Evolutionary conservation across 2,888 invertebrate species (phyloP).

Genomic region (Cerastis rubricosa): DNA sequence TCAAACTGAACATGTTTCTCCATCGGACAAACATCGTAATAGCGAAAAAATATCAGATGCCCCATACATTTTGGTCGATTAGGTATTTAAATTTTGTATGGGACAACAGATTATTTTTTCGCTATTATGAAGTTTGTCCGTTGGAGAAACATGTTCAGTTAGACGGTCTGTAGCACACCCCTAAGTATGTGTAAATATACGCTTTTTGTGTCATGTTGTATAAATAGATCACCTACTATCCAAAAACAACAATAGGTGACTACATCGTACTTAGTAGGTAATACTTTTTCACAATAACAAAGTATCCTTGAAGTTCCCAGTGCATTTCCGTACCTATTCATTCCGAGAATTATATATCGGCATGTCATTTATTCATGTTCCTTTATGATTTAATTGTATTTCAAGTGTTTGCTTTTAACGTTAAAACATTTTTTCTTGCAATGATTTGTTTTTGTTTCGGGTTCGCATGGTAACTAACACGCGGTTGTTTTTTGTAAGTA

Average conservation of each 20-base stretch:
- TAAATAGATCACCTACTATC: constrained; percentile 27
- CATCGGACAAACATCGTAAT: no score
- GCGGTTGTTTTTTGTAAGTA: not conserved
- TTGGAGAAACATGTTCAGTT: no score
- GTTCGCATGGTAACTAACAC: not conserved
- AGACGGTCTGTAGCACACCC: no score
- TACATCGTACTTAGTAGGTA: constrained; percentile 5
- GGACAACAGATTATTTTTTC: no score
- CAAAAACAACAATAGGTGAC: constrained; percentile 23
- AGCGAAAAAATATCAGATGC: no score
- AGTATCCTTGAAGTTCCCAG: constrained; percentile 42
- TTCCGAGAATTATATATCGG: constrained; percentile 32
- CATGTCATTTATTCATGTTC: constrained; percentile 4
- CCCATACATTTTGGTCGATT: no score
- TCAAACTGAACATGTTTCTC: no score
- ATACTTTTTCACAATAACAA: constrained; percentile 45
- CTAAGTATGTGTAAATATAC: no score
- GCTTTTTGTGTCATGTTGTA: not conserved
- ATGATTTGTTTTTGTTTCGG: constrained; percentile 19
- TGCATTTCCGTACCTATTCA: constrained; percentile 49
- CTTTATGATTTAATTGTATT: constrained; percentile 19
- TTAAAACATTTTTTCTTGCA: constrained; percentile 1
- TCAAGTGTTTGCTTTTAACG: constrained; percentile 37
- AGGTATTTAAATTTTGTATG: no score
- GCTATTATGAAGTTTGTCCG: no score